Percentiles rank a stretch among this genome's conserved stretches.
phyloP scores from a whole-genome alignment of 2,797 vertebrate species.

The Coccyzus lansbergi region DNA sequence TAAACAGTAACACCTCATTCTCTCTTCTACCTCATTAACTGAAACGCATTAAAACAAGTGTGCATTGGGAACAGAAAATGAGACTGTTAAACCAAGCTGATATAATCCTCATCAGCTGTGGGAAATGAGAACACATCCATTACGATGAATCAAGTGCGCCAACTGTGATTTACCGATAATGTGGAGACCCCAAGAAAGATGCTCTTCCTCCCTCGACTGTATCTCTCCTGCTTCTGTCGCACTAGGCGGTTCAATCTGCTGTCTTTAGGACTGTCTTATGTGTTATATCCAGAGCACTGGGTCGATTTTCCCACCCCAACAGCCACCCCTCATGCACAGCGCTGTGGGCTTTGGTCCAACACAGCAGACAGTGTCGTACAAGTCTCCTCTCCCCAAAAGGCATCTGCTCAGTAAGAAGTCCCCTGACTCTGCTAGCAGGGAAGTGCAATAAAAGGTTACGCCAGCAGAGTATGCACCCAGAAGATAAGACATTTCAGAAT shows the following conservation, averaged over 20 bases:
- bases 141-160: constrained; percentile 45
- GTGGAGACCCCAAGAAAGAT: constrained; percentile 27
- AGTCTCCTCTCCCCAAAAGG: neutral
- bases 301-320: neutral
- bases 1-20: constrained; percentile 78
- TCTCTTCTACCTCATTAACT: constrained; percentile 83
- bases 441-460: neutral
- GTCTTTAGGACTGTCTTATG: neutral
- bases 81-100: constrained; percentile 82
- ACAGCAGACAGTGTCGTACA: fast-evolving
- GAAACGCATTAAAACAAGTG: constrained; percentile 82
- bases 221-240: neutral
- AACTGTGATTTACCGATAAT: neutral
- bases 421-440: neutral
- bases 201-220: neutral
- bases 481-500: fast-evolving
- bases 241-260: neutral
- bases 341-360: neutral
- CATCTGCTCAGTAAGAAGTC: neutral
- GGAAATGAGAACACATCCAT: constrained; percentile 74
- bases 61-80: constrained; percentile 81
- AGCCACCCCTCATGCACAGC: neutral
- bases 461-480: neutral
- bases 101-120: constrained; percentile 80
- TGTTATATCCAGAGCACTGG: neutral